Conservation (phyloP, 2,113 vertebrate genomes). For the Nothobranchius furzeri region DNA sequence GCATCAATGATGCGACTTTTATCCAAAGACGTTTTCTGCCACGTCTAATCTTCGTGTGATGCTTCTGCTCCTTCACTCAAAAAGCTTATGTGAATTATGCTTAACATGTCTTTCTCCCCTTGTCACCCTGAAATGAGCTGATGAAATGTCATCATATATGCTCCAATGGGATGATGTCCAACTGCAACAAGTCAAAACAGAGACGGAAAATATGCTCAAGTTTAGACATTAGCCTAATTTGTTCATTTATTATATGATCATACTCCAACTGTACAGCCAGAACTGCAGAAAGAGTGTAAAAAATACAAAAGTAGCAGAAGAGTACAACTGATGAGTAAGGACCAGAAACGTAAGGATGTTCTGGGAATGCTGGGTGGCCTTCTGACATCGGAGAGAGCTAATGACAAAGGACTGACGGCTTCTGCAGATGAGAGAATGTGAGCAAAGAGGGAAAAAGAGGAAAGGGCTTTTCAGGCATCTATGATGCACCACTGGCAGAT, state of each 20-base stretch:
- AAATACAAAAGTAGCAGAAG: not conserved
- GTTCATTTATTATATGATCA: not conserved
- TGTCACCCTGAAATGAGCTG: conserved; percentile 26
- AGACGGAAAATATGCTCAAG: not conserved
- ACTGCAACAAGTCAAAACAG: conserved; percentile 1
- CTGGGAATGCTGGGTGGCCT: not conserved
- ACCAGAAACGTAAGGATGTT: not conserved
- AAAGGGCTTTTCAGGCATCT: conserved; percentile 63
- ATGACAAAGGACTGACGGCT: conserved; percentile 27
- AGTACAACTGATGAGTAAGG: conserved; percentile 6
- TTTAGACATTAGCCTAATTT: not conserved
- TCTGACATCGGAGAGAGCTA: conserved; percentile 11
- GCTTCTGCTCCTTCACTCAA: conserved; percentile 17
- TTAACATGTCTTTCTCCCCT: conserved; percentile 26
- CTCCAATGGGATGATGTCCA: conserved; percentile 1
- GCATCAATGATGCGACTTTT: not conserved
- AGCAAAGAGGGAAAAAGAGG: conserved; percentile 31
- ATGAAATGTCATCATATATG: conserved; percentile 17
- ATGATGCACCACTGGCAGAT: conserved; percentile 58
- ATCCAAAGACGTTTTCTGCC: not conserved
- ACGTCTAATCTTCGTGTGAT: conserved; percentile 11
- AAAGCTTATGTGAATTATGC: conserved; percentile 54
- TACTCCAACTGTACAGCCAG: not conserved
- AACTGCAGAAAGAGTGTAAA: not conserved
- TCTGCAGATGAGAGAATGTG: conserved; percentile 27